Percentiles rank a stretch among this genome's conserved stretches.
These are phyloP conservation scores for Xiphorhynchus elegans DNA, from an alignment of 2,113 vertebrate genomes.

Conservation along the genomic window DNA sequence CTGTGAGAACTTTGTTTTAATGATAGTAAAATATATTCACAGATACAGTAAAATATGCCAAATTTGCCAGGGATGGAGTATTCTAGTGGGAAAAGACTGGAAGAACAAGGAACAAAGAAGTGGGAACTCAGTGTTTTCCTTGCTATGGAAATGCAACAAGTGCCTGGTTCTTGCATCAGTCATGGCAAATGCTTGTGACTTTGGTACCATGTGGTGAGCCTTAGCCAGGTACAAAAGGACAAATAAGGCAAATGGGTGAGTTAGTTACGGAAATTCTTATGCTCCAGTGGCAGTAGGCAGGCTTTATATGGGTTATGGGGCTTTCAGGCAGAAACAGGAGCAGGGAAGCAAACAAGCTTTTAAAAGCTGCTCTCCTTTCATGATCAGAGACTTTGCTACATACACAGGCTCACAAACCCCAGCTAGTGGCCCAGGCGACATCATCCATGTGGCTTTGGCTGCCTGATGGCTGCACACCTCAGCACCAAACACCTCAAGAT, in stretches of 20 bases:
- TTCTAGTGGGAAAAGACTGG: neutral
- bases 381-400: neutral
- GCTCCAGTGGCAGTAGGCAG: neutral
- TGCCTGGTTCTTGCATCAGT: neutral
- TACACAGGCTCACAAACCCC: neutral
- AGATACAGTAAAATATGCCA: neutral
- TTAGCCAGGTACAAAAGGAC: neutral
- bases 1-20: constrained; percentile 1
- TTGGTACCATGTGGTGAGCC: neutral
- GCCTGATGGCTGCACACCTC: neutral
- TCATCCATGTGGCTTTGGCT: neutral
- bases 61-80: neutral
- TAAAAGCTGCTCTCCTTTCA: neutral
- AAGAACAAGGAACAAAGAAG: neutral
- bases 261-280: neutral
- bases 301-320: neutral
- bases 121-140: neutral
- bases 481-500: neutral
- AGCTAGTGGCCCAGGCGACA: neutral
- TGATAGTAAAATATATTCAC: neutral
- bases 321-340: neutral
- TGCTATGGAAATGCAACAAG: neutral
- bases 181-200: neutral
- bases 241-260: neutral
- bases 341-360: neutral